Evolutionary conservation across 1,140 invertebrate genomes (phyloP).

Genomic region (Anoplophora glabripennis): DNA sequence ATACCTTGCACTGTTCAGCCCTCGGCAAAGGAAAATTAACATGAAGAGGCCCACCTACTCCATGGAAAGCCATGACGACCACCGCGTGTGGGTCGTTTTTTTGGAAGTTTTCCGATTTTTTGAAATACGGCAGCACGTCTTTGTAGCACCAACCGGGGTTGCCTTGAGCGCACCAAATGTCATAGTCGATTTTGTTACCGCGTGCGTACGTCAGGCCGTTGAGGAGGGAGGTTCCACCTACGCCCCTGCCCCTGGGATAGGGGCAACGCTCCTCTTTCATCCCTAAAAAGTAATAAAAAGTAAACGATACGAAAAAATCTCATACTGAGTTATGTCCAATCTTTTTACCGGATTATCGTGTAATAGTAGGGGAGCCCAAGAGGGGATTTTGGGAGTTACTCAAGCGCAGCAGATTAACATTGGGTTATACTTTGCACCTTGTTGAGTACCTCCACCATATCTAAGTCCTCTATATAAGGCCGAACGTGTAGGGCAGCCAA

Average conservation of each 20-base stretch:
- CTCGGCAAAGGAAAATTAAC: conserved; percentile 8
- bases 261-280: conserved; percentile 37
- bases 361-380: too few species aligned
- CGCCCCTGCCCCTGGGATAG: conserved; percentile 46
- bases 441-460: too few species aligned
- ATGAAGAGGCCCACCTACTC: conserved; percentile 14
- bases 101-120: conserved; percentile 45
- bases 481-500: too few species aligned
- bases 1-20: conserved; percentile 45
- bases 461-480: too few species aligned
- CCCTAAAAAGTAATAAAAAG: too few species aligned
- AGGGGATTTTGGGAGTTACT: too few species aligned
- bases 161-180: conserved; percentile 66
- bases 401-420: too few species aligned
- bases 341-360: too few species aligned
- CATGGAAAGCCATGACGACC: conserved; percentile 13
- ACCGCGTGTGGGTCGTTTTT: conserved; percentile 47
- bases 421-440: too few species aligned
- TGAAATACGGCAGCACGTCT: conserved; percentile 61
- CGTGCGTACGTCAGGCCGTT: conserved; percentile 68
- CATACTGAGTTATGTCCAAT: too few species aligned
- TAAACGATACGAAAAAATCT: too few species aligned
- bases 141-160: conserved; percentile 66
- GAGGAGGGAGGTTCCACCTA: conserved; percentile 60
- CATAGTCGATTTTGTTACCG: conserved; percentile 60